Evolutionary conservation across 2,797 vertebrate species (phyloP), one percentile per base, ranked within the genome.

Genomic region (Manis javanica): DNA sequence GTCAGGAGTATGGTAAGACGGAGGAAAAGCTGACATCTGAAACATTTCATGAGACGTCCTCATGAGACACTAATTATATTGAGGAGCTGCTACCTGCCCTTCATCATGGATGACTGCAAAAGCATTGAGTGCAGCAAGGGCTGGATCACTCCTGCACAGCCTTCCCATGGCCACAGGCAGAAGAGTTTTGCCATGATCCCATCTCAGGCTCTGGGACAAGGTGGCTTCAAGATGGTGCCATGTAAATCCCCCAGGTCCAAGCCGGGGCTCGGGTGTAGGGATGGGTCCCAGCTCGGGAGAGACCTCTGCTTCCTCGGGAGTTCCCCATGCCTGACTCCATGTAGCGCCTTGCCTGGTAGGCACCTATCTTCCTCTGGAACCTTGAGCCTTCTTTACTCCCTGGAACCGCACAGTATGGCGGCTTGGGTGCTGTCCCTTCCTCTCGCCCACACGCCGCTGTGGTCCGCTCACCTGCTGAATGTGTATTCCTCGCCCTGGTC

Each of bases 11-110:
- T 18, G 37, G 23, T 9, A 39, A 87, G 34, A 31, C 77, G 21
- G 26, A 92, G 57, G 61, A 68, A 87, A 34, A 49, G 29, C 57
- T 39, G 75, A 72, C 34, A 24, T 72, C 49, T 90, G 49, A 83
- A 90, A 90, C 34, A 55, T 24, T 42, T 71, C 51, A 16, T 7
- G 24, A 81, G 57, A 55, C 12, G 37, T 79, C 59, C 71, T 63
- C 29, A 23, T 49, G 24, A 53, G 49, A n/a, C 16, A 29, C 34
- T 84, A 19, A 68, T 37, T 37, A 66, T 87, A 49, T 23, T 8
- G 78, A 64, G 29, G n/a, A 21, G 5, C 77, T 72, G 3, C 15
- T 77, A 19, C 7, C 31, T 78, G 75, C 21, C 39, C 11, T 31
- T 75, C 31, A 34, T 63, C 37, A 42, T 0, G 51, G 69, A 63